Percentiles rank a stretch among this genome's conserved stretches.
phyloP scores from a whole-genome alignment of 1,140 invertebrate species.

The Trialeurodes vaporariorum region DNA sequence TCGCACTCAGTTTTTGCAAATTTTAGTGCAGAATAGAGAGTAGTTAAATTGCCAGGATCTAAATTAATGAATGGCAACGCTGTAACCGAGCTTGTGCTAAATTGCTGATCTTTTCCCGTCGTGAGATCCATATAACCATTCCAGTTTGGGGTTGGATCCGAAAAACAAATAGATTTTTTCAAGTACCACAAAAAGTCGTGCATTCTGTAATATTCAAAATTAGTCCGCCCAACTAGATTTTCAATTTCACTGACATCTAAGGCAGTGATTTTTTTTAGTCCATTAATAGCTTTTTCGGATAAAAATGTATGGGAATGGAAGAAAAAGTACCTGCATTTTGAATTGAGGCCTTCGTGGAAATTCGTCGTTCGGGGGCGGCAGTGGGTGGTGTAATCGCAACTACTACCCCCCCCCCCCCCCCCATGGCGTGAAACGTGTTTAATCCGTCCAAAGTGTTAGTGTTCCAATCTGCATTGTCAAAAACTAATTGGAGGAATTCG shows the following conservation, averaged over 20 bases:
- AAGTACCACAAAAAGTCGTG: not conserved
- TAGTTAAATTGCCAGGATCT: not conserved
- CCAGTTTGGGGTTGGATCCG: conserved; percentile 6
- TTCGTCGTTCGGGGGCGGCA: not conserved
- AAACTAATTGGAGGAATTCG: conserved; percentile 26
- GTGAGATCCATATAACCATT: conserved; percentile 7
- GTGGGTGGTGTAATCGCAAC: conserved; percentile 15
- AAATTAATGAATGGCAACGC: conserved; percentile 8
- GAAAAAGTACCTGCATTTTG: not conserved
- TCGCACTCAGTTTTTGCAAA: not conserved
- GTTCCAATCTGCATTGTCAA: conserved; percentile 28
- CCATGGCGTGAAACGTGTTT: conserved; percentile 28
- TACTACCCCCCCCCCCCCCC: conserved; percentile 21
- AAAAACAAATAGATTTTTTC: not conserved
- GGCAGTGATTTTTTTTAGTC: not conserved
- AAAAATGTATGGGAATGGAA: not conserved
- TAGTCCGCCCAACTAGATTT: not conserved
- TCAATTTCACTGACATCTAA: not conserved
- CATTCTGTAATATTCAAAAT: not conserved
- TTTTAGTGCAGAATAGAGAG: not conserved
- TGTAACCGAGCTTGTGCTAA: not conserved
- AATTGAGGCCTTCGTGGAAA: not conserved
- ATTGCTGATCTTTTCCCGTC: not conserved
- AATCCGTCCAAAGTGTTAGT: conserved; percentile 23
- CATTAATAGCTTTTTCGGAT: not conserved